Evolutionary conservation across 2,113 vertebrate species (phyloP), one percentile per base, ranked within the genome.

Genomic region (Sceloporus undulatus): DNA sequence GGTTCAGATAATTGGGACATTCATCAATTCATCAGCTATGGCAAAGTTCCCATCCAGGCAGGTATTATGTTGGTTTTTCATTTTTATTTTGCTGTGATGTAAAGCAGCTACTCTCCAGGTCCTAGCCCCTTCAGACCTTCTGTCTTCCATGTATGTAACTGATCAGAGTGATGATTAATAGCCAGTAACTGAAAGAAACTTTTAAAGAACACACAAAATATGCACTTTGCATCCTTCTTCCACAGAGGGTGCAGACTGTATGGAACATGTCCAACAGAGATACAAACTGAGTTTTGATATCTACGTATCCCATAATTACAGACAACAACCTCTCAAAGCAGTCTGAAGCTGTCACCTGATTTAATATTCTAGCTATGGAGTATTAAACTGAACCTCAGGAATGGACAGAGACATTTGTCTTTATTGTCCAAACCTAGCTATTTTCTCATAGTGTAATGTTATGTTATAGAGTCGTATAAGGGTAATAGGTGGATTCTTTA

Each of bases 1-100:
- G n/a, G 29, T 74, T 73, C 52, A 48, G 48, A 74, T 84, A 84
- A 84, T 84, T 84, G 82, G 40, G 70, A 56, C n/a, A 84, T 84
- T 56, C 56, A 84, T 84, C 82, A 84, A n/a, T 29, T 84, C 9
- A 25, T 48, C 6, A 3, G 66, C 82, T 52, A 52, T 19, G n/a
- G 19, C 29, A 73, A 27, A 54, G 68, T 18, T 14, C 56, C 68
- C n/a, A 48, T 34, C 2, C 2, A 16, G 0, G 5, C 29, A 38
- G n/a, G 82, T n/a, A 38, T 84, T 34, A 73, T 73, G 68, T 54
- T 34, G 27, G 7, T 70, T 66, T 71, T 71, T 23, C 25, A 27
- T 56, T 54, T 34, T 71, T 54, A 5, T 73, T 73, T 34, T 23
- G 48, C 29, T 73, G 66, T 29, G 27, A 56, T 73, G 68, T 19